Evolutionary conservation across 2,113 vertebrate genomes (phyloP).

Genomic region (Triplophysa siluroides): DNA sequence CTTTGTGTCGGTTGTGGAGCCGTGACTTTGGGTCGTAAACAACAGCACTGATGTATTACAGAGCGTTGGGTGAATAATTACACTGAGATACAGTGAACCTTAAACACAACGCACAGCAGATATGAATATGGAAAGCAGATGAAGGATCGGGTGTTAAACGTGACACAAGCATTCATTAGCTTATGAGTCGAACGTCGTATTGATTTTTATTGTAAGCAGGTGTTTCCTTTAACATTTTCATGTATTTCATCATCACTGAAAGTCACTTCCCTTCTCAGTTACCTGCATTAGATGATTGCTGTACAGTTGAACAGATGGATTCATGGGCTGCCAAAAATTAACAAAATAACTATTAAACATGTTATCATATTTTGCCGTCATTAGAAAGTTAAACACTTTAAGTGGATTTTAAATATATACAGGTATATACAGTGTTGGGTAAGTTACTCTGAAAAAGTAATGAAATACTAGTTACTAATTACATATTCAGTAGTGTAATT

Average conservation of each 20-base stretch:
- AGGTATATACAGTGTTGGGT: too few species aligned
- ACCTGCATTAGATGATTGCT: too few species aligned
- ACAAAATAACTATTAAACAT: too few species aligned
- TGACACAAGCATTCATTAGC: slow-evolving; percentile 24
- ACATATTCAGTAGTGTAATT: too few species aligned
- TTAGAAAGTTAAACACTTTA: too few species aligned
- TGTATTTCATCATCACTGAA: too few species aligned
- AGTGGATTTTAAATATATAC: too few species aligned
- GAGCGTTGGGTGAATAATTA: slow-evolving; percentile 64
- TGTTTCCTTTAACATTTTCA: neutral
- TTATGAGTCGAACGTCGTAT: slow-evolving; percentile 3
- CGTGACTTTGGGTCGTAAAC: slow-evolving; percentile 69
- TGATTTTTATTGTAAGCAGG: neutral
- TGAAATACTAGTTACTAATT: too few species aligned
- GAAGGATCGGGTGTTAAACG: slow-evolving; percentile 6
- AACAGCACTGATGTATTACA: slow-evolving; percentile 64
- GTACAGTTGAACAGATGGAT: too few species aligned
- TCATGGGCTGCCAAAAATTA: too few species aligned
- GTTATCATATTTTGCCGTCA: too few species aligned
- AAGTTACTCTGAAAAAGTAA: too few species aligned
- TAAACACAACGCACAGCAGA: slow-evolving; percentile 46
- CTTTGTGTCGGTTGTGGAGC: slow-evolving; percentile 49
- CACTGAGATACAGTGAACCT: slow-evolving; percentile 37
- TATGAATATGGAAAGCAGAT: slow-evolving; percentile 43
- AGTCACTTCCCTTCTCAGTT: neutral